Evolutionary conservation across 2,113 vertebrate species (phyloP), one percentile per base, ranked within the genome.

Genomic region (Theropithecus gelada): DNA sequence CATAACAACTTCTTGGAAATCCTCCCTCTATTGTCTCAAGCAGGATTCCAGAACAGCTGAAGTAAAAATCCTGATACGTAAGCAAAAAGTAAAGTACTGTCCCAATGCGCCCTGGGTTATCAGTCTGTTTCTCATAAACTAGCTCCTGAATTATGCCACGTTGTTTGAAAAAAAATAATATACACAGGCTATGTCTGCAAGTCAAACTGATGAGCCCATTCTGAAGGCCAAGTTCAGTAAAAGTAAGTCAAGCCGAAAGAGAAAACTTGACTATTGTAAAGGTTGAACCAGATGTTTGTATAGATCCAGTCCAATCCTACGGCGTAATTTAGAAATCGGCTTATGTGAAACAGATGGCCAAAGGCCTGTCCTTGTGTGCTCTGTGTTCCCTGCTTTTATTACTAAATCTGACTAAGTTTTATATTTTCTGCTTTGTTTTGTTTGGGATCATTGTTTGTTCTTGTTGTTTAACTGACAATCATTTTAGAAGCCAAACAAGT

Each of bases 1-100:
- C 91, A 93, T 94, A 97, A 96, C 91, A 94, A 95, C 84, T 92
- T 96, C 93, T 96, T 98, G 97, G 98, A 97, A 96, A 92, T 73
- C 40, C 40, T 96, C 87, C 89, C 72, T 90, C 11, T 93, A 93
- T 95, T 97, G 94, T 97, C 88, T 90, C 59, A 32, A 97, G 82
- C 72, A 94, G 87, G 87, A 96, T 92, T 94, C 87, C 88, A 97
- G 84, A 94, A 96, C 43, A 96, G 88, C 80, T 90, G 57, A 90
- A 97, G 66, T 90, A 89, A 97, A 97, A 96, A 93, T 73, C 50
- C 64, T 88, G 70, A 84, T 25, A 89, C 84, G 45, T 96, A 97
- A 96, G 94, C 93, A 97, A 75, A 93, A 93, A 78, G 3, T 27
- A 89, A 66, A 82, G 52, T 5, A n/a, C 61, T 90, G 79, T 93